Evolutionary conservation across 1,140 invertebrate species (phyloP), one percentile per base, ranked within the genome.

Genomic region (Caerostris extrusa): DNA sequence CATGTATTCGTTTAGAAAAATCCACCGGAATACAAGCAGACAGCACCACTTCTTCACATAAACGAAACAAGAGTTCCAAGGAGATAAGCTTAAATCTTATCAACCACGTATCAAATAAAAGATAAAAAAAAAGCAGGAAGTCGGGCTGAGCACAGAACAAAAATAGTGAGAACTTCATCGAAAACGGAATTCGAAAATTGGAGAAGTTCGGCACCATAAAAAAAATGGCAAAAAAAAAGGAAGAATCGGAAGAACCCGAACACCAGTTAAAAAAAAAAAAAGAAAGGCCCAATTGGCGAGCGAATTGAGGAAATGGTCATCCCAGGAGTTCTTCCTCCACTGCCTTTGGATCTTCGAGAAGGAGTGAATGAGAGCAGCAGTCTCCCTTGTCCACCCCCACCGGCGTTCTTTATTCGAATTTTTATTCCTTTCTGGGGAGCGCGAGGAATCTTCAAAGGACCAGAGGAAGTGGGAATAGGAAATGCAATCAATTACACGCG

Each of bases 231-330:
- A 34, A 34, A 34, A 34, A 34, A 12, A 8, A 53, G 10, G n/a
- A 34, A 34, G 10, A 53, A 69, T 64, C 17, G 34, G 34, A 53
- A 53, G 71, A 77, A 3, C 34, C 5, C 50, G 71, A 61, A 77
- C 69, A 53, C 19, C 34, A 34, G 34, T 53, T 77, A 14, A 77
- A 77, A 77, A 77, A 12, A 77, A 34, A 77, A 10, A 34, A 34
- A 10, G 34, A 71, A 8, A 7, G 10, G 34, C 5, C 71, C 34
- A 77, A 77, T 77, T 77, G 71, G 19, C 50, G 71, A 53, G 10
- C 71, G 71, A 77, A 77, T 77, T 77, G 71, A 77, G 71, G 71
- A 77, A 77, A 77, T 77, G 71, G 71, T 77, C 71, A 77, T 77
- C 71, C 71, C 34, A 53, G 71, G 50, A 77, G 71, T 77, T 77